Percentiles rank a stretch among this genome's conserved stretches.
Conservation (phyloP, 2,797 vertebrate species). For the Crax fasciolata region DNA sequence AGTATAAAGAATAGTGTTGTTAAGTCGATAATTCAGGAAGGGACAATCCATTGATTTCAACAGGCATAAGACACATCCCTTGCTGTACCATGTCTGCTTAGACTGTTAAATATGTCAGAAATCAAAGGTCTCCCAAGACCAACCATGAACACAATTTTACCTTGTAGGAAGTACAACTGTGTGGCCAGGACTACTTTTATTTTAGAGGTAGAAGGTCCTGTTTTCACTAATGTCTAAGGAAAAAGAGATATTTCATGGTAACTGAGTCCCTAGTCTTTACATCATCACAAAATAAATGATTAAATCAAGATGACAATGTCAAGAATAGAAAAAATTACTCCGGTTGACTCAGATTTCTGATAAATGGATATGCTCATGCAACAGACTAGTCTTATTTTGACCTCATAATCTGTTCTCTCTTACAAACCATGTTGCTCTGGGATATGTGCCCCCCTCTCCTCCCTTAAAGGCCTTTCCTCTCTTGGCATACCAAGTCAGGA, state of each 20-base stretch:
- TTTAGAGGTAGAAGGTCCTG: neutral
- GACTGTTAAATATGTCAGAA: neutral
- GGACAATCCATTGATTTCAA: neutral
- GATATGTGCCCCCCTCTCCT: rapidly evolving
- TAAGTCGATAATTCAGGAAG: neutral
- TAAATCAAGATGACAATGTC: neutral
- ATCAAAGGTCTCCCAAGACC: neutral
- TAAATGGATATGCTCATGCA: neutral
- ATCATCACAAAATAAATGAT: neutral
- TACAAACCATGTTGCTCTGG: neutral
- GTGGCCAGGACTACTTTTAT: neutral
- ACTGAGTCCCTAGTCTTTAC: neutral
- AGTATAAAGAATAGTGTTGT: neutral
- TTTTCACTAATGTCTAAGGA: neutral
- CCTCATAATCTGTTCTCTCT: neutral
- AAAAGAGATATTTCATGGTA: neutral
- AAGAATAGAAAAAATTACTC: neutral
- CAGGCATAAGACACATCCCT: neutral
- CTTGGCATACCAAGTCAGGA: slow-evolving; percentile 1
- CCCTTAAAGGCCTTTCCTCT: neutral
- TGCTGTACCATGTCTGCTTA: neutral
- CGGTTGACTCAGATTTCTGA: neutral
- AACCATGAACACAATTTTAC: neutral
- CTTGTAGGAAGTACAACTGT: neutral
- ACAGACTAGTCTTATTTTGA: neutral